Percentiles rank a stretch among this genome's conserved stretches.
These are phyloP conservation scores for Yasuhikotakia modesta DNA, from an alignment of 2,797 vertebrate species.

Conservation along the genomic window DNA sequence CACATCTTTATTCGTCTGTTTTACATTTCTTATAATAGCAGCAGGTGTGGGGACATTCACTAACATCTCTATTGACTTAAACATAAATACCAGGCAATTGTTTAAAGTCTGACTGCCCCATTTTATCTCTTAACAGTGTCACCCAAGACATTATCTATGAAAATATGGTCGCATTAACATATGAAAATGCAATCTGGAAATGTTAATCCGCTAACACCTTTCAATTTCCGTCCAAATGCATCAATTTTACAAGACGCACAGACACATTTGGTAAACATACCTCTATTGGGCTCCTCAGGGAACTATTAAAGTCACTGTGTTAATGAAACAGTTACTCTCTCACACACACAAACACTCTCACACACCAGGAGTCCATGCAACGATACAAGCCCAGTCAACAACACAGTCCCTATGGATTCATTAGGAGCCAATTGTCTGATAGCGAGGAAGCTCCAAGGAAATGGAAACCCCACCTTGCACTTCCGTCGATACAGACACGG, in stretches of 20 bases:
- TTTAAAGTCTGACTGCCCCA: conserved; percentile 62
- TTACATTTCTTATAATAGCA: background rate
- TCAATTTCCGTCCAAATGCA: conserved; percentile 68
- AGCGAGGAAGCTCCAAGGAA: conserved; percentile 18
- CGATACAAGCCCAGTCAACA: conserved; percentile 23
- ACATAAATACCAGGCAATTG: conserved; percentile 44
- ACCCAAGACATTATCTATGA: conserved; percentile 45
- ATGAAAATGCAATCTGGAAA: conserved; percentile 76
- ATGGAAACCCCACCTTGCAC: conserved; percentile 18
- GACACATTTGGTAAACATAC: conserved; percentile 71
- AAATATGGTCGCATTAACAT: conserved; percentile 72
- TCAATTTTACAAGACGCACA: conserved; percentile 71
- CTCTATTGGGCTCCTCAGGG: conserved; percentile 65
- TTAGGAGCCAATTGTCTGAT: conserved; percentile 28
- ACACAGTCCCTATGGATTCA: conserved; percentile 32
- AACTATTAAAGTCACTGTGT: conserved; percentile 66
- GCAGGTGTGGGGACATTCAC: conserved; percentile 16
- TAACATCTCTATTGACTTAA: conserved; percentile 30
- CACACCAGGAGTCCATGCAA: conserved; percentile 35
- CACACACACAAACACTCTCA: conserved; percentile 29
- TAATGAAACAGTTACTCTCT: conserved; percentile 65
- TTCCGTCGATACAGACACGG: conserved; percentile 15
- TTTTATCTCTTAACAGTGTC: conserved; percentile 56
- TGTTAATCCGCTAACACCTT: conserved; percentile 74
- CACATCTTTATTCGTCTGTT: conserved; percentile 8